These are phyloP conservation scores for Campylomormyrus numenius DNA, from an alignment of 2,113 vertebrate species.

Conservation along the genomic window DNA sequence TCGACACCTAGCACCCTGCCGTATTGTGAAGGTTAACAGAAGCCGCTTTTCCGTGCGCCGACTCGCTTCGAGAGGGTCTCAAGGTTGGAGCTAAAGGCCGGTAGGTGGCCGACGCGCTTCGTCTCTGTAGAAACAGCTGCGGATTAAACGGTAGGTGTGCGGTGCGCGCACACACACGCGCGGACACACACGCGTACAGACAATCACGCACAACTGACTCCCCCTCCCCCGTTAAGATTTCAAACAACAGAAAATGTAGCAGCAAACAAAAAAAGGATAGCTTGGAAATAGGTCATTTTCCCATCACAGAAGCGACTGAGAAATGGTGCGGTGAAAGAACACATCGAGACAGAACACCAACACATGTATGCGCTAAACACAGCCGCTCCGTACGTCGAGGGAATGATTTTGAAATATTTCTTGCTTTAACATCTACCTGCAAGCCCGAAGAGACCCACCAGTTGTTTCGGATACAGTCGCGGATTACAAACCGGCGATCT, in stretches of 20 bases:
- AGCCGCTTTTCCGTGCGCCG: neutral
- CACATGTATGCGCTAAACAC: conserved; percentile 11
- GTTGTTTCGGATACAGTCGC: conserved; percentile 39
- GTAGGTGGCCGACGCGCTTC: conserved; percentile 85
- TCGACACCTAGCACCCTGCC: neutral
- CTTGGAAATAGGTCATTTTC: conserved; percentile 70
- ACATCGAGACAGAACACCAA: neutral
- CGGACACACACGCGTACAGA: neutral
- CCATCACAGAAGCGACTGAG: conserved; percentile 58
- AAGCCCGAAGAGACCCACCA: conserved; percentile 36
- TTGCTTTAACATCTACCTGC: conserved; percentile 30
- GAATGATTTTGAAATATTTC: neutral
- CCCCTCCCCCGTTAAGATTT: neutral
- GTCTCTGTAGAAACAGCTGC: conserved; percentile 29
- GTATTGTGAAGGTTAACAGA: neutral
- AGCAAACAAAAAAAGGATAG: conserved; percentile 70
- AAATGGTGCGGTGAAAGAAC: conserved; percentile 1
- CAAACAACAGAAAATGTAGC: conserved; percentile 48
- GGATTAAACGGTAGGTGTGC: conserved; percentile 14
- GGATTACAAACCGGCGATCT: conserved; percentile 32
- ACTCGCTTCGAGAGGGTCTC: neutral
- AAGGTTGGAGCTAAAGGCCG: conserved; percentile 40
- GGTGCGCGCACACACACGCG: neutral
- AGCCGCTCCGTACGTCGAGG: conserved; percentile 8
- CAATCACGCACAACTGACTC: neutral